Evolutionary conservation across 2,113 vertebrate species (phyloP).

Genomic region (Leucoraja erinaceus): DNA sequence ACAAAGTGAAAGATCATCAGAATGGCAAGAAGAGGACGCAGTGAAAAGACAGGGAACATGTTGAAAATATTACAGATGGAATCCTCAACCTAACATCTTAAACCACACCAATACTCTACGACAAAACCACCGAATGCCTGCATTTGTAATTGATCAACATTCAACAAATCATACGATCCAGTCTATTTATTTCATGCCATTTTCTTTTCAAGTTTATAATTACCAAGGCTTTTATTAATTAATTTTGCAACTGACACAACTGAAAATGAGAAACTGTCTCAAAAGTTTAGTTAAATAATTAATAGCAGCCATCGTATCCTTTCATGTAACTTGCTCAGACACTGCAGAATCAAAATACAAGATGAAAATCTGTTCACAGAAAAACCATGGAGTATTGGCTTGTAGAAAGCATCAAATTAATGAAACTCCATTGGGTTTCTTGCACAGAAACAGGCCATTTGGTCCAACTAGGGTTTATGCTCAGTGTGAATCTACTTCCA

Average conservation of each 20-base stretch:
- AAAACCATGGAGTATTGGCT: background rate
- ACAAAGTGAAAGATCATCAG: background rate
- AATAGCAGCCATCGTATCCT: background rate
- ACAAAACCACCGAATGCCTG: constrained; percentile 3
- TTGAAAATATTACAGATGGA: background rate
- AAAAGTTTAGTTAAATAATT: constrained; percentile 18
- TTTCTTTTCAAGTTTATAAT: background rate
- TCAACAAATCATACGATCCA: background rate
- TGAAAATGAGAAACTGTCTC: background rate
- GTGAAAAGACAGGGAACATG: background rate
- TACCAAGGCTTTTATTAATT: background rate
- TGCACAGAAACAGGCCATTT: too few relatives aligned
- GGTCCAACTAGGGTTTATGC: too few relatives aligned
- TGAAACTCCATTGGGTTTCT: too few relatives aligned
- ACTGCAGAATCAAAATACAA: background rate
- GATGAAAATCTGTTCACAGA: background rate
- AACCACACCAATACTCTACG: background rate
- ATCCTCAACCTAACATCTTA: too few relatives aligned
- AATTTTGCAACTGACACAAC: background rate
- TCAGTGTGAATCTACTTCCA: too few relatives aligned
- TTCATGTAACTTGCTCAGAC: background rate
- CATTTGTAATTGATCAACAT: background rate
- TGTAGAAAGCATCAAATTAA: too few relatives aligned
- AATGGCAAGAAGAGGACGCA: background rate
- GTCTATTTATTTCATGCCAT: background rate